Evolutionary conservation across 1,140 invertebrate genomes (phyloP).

Genomic region (Pogonus chalceus): DNA sequence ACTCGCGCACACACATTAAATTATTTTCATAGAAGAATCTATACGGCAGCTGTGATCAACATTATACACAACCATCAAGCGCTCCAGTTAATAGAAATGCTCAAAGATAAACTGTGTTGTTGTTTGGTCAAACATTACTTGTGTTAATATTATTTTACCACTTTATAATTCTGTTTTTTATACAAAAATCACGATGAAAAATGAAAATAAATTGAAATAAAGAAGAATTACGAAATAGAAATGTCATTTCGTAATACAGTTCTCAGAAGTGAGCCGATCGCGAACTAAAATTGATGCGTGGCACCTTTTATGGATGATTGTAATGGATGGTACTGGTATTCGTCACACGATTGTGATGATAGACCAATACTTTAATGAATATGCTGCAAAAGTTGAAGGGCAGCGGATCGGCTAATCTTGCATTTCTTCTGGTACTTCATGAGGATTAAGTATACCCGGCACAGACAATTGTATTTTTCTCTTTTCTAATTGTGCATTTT

Average conservation of each 20-base stretch:
- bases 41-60: neutral
- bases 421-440: constrained; percentile 96
- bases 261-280: too few relatives aligned
- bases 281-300: too few relatives aligned
- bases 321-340: too few relatives aligned
- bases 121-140: too few relatives aligned
- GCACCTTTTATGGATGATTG: too few relatives aligned
- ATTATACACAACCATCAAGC: neutral
- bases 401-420: constrained; percentile 60
- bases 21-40: neutral
- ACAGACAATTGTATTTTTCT: constrained; percentile 84
- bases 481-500: constrained; percentile 88
- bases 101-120: too few relatives aligned
- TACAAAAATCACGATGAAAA: too few relatives aligned
- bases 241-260: too few relatives aligned
- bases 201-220: too few relatives aligned
- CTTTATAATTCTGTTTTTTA: neutral
- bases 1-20: neutral
- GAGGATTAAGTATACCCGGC: constrained; percentile 93
- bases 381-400: neutral
- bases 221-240: too few relatives aligned
- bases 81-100: too few relatives aligned
- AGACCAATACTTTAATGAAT: neutral
- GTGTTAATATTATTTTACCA: too few relatives aligned
- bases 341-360: neutral